Base-by-base conservation (phyloP, 2,113 vertebrate genomes). In the Aleadryas rufinucha region DNA sequence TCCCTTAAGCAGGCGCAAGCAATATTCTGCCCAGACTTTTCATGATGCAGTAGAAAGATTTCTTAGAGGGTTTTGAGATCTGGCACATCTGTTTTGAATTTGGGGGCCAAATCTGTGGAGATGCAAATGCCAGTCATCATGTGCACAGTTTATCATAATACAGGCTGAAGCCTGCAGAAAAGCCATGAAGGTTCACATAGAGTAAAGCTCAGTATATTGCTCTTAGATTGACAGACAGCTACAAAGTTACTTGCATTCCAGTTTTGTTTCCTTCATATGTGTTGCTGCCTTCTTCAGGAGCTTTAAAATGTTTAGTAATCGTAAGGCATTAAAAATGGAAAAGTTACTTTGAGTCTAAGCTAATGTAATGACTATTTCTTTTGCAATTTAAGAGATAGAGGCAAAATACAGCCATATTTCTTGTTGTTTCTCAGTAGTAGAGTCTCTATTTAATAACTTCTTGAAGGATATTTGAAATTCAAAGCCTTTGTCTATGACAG, bases 381-480 rank as follows among this genome's bases (percentile, higher is more conserved):
- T 83, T 93, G 76, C 60, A 87, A 27, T 26, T 85, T 44, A 68
- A 81, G 49, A 72, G 70, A 65, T 4, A 50, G 45, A 87, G 64
- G 47, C 39, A 20, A 87, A 87, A 61, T 53, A 14, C 23, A 61
- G 64, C 33, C 6, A 11, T 66, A 41, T 56, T 80, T 54, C 15
- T 76, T 66, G 44, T 27, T 20, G 33, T 69, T 78, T 53, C 28
- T 90, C 92, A 50, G 66, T 42, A 92, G 49, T 69, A 61, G 49
- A 65, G 20, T 61, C n/a, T 91, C 57, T 82, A 63, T 76, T 90
- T 94, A 93, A 95, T 94, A 94, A 90, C 42, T 88, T 91, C 41
- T 95, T 89, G 92, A 94, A 95, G 42, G 54, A 74, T 95, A 92
- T 93, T 95, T 95, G 92, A 90, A 96, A 97, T 95, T 74, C 86